These are phyloP conservation scores for Magallana ariakensis DNA, from an alignment of 1,140 invertebrate species.

Conservation along the genomic window DNA sequence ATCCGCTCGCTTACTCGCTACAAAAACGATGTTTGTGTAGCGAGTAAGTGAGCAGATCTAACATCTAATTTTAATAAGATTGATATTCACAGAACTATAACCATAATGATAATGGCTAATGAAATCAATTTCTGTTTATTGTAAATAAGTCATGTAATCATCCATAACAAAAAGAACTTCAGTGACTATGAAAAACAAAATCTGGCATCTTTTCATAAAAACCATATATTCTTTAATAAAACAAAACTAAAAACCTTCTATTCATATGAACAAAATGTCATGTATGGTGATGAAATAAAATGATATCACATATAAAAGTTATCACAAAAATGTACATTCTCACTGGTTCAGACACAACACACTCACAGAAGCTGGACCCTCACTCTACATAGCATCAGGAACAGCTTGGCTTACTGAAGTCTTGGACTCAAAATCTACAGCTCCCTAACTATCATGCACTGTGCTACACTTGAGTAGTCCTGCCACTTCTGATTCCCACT, in stretches of 20 bases:
- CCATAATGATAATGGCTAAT: no score
- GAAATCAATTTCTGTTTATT: no score
- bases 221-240: neutral
- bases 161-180: neutral
- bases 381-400: no score
- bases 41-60: no score
- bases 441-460: no score
- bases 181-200: neutral
- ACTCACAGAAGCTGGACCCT: no score
- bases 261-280: neutral
- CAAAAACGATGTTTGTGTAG: no score
- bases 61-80: no score
- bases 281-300: neutral
- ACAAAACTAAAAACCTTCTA: neutral
- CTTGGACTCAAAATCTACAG: no score
- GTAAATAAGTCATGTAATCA: neutral
- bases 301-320: conserved; percentile 5
- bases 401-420: no score
- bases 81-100: no score
- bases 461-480: conserved; percentile 36
- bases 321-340: neutral
- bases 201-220: neutral
- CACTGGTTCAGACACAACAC: neutral
- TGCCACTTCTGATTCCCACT: conserved; percentile 78
- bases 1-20: no score